phyloP scores from a whole-genome alignment of 2,113 vertebrate species.

The Mobula birostris region DNA sequence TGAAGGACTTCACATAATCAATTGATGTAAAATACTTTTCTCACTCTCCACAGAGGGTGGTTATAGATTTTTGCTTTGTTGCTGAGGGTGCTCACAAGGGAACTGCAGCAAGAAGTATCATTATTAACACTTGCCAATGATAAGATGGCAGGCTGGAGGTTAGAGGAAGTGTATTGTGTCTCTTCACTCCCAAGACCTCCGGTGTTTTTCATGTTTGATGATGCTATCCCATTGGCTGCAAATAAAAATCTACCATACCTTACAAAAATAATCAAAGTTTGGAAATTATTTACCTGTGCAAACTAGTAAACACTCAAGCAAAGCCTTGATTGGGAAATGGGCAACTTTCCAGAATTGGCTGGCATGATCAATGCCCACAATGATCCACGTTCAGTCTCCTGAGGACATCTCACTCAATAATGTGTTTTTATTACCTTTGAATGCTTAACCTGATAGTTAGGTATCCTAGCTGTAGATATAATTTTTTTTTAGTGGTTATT shows the following conservation, averaged over 20 bases:
- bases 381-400: not conserved
- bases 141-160: not conserved
- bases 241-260: not conserved
- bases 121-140: not conserved
- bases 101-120: not conserved
- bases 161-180: not conserved
- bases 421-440: not conserved
- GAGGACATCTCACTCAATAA: constrained; percentile 20
- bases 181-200: not conserved
- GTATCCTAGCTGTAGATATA: not conserved
- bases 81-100: not conserved
- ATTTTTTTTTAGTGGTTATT: not conserved
- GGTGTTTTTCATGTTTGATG: not conserved
- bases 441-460: not conserved
- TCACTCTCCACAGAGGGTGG: not conserved
- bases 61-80: not conserved
- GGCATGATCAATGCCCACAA: not conserved
- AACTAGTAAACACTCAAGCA: not conserved
- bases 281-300: not conserved
- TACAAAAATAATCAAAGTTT: not conserved
- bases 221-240: not conserved
- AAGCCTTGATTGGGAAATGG: not conserved
- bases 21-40: not conserved
- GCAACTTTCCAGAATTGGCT: not conserved
- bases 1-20: not conserved